These are phyloP conservation scores for Camelus dromedarius DNA, from an alignment of 2,113 vertebrate species.

Conservation along the genomic window DNA sequence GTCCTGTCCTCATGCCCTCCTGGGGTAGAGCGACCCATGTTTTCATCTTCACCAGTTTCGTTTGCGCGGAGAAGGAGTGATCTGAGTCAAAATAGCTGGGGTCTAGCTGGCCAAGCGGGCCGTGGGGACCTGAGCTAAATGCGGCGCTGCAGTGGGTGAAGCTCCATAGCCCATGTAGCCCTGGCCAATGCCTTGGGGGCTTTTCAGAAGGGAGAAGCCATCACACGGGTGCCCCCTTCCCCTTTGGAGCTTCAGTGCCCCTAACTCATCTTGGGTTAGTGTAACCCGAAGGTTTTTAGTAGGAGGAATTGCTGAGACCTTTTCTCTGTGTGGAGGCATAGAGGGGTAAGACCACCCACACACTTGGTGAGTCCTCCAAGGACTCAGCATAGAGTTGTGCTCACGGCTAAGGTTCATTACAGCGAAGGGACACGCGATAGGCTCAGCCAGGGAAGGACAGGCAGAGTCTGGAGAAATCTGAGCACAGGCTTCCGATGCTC, in stretches of 20 bases:
- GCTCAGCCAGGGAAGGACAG: background rate
- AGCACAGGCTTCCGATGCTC: rapidly evolving
- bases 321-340: background rate
- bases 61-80: background rate
- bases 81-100: background rate
- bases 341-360: rapidly evolving
- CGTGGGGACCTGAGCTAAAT: background rate
- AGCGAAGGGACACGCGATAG: background rate
- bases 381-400: rapidly evolving
- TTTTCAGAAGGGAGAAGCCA: background rate
- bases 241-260: background rate
- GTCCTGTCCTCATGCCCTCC: background rate
- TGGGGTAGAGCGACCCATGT: background rate
- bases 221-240: too few relatives aligned
- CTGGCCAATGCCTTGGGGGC: background rate
- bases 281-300: background rate
- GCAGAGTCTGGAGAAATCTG: background rate
- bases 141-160: rapidly evolving
- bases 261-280: rapidly evolving
- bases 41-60: background rate
- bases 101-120: background rate
- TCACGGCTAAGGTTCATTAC: background rate
- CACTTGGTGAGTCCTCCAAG: rapidly evolving
- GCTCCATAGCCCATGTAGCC: background rate
- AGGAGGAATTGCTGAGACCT: background rate